phyloP scores from a whole-genome alignment of 2,888 invertebrate genomes.

The Nymphalis polychloros region DNA sequence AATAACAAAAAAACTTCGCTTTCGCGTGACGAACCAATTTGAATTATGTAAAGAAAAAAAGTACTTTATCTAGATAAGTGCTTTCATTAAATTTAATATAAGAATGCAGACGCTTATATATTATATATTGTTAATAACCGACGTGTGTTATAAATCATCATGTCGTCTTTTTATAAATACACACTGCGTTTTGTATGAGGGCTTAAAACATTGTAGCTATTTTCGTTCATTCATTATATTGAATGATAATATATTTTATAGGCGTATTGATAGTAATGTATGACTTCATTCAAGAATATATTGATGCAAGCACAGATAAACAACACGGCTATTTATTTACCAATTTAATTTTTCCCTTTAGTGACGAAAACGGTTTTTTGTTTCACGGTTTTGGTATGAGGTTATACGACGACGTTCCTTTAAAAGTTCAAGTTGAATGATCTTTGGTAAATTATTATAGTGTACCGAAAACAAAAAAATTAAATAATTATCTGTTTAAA shows the following conservation, averaged over 20 bases:
- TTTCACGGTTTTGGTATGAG: not conserved
- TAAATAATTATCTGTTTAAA: no score
- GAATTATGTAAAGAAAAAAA: not conserved
- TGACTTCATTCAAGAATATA: slow-evolving; percentile 25
- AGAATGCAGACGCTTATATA: not conserved
- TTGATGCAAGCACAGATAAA: not conserved
- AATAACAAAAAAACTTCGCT: no score
- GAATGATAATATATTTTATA: slow-evolving; percentile 12
- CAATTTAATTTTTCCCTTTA: slow-evolving; percentile 11
- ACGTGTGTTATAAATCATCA: slow-evolving; percentile 6
- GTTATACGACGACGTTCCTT: not conserved
- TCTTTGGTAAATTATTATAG: not conserved
- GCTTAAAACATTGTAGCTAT: not conserved
- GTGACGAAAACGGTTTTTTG: slow-evolving; percentile 5
- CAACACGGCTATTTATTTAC: slow-evolving; percentile 4
- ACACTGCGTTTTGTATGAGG: not conserved
- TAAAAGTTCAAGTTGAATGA: slow-evolving; percentile 5
- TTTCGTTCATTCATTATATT: slow-evolving; percentile 12
- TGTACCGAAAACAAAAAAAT: no score
- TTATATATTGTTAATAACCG: not conserved
- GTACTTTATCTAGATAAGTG: not conserved
- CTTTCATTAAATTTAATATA: not conserved
- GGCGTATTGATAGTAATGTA: slow-evolving; percentile 24
- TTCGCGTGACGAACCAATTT: no score
- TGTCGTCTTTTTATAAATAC: not conserved